Conservation (phyloP, 2,797 vertebrate species). For the Macroramphosus scolopax region DNA sequence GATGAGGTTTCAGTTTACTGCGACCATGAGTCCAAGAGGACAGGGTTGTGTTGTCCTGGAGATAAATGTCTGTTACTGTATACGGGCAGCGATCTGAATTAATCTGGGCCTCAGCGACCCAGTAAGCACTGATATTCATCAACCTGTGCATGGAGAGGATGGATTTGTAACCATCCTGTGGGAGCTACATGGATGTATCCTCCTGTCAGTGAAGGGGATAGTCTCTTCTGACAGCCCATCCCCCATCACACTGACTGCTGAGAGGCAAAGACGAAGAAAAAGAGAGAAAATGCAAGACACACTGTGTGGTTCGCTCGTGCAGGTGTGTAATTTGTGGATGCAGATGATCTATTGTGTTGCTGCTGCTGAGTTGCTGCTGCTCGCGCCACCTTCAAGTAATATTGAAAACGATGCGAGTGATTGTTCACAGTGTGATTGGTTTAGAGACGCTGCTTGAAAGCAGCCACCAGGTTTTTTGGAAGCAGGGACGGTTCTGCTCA, state of each 20-base stretch:
- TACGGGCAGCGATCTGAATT: slow-evolving; percentile 41
- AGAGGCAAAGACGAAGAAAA: slow-evolving; percentile 27
- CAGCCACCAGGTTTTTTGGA: too few species aligned
- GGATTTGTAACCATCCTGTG: slow-evolving; percentile 42
- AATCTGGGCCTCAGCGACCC: slow-evolving; percentile 38
- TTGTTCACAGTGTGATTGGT: too few species aligned
- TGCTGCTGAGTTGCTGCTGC: slow-evolving; percentile 1
- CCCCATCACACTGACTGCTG: slow-evolving; percentile 26
- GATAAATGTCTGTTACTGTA: slow-evolving; percentile 37
- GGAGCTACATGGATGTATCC: slow-evolving; percentile 36
- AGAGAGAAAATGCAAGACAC: slow-evolving; percentile 27
- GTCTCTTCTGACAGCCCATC: slow-evolving; percentile 31
- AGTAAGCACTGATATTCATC: slow-evolving; percentile 41
- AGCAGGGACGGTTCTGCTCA: too few species aligned
- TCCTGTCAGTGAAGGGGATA: slow-evolving; percentile 41
- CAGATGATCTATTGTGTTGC: slow-evolving; percentile 24
- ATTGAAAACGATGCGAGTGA: too few species aligned
- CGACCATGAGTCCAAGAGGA: slow-evolving; percentile 5
- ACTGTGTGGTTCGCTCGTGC: slow-evolving; percentile 5
- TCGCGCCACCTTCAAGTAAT: too few species aligned
- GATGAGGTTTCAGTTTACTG: too few species aligned
- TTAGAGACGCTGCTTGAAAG: too few species aligned
- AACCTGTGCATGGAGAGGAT: slow-evolving; percentile 37
- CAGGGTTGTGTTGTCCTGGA: slow-evolving; percentile 10
- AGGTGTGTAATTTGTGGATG: slow-evolving; percentile 20